A percentile compares a stretch with the other conserved stretches of the same genome.
Conservation (phyloP, 2,888 invertebrate species). For the Chrysopilus asiliformis region DNA sequence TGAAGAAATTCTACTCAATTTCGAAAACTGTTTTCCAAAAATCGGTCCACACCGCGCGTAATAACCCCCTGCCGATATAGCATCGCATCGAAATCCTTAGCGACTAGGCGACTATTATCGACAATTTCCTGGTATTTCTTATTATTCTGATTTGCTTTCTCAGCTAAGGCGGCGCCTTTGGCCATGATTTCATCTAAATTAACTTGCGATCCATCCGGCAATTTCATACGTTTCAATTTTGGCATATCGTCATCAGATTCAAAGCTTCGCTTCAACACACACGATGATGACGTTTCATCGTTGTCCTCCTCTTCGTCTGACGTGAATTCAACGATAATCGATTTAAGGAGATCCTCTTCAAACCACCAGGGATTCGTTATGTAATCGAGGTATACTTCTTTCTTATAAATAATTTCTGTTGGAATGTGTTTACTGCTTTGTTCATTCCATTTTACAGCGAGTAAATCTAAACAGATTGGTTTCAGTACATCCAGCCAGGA, state of each 20-base stretch:
- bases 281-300: too few species aligned
- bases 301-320: background rate
- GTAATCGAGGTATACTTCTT: constrained; percentile 19
- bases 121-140: constrained; percentile 7
- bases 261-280: too few species aligned
- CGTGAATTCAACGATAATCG: constrained; percentile 14
- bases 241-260: background rate
- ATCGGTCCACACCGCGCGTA: too few species aligned
- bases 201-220: background rate
- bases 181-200: constrained; percentile 10
- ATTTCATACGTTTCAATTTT: constrained; percentile 5
- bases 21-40: too few species aligned
- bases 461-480: constrained; percentile 19
- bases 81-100: constrained; percentile 12
- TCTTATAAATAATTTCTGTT: constrained; percentile 24
- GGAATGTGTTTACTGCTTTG: constrained; percentile 16
- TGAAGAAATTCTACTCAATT: too few species aligned
- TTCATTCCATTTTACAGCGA: constrained; percentile 13
- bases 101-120: constrained; percentile 9
- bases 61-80: constrained; percentile 13
- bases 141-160: constrained; percentile 12
- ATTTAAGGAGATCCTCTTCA: constrained; percentile 17
- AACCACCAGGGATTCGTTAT: constrained; percentile 26
- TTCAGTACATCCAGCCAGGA: constrained; percentile 26
- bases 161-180: constrained; percentile 7